Evolutionary conservation across 1,140 invertebrate species (phyloP), one percentile per base, ranked within the genome.

Genomic region (Belonocnema kinseyi): DNA sequence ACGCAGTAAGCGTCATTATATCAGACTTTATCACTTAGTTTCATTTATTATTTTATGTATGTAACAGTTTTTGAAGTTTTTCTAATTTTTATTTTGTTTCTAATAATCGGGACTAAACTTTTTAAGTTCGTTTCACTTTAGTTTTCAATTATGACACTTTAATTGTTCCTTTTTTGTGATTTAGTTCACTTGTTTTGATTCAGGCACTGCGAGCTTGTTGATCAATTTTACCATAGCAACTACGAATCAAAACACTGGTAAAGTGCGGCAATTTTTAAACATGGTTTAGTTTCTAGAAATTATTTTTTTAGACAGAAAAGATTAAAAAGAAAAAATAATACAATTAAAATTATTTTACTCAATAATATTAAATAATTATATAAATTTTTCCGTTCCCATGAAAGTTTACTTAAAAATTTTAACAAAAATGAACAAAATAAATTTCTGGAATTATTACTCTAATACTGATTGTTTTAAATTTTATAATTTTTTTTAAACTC

Each of bases 201-300:
- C 26, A 17, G 26, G 13, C 1, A 50, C 52, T 50, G 40, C 74
- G 74, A 72, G 72, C 50, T 58, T 66, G 40, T 40, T 58, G 74
- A 88, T 89, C 88, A 80, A 89, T 89, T 88, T 85, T 80, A 82
- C 88, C 85, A 88, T 89, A 81, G 83, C 73, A 77, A 89, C 88
- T 17, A 50, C 4, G 66, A 83, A 74, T 70, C 78, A 81, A 58
- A 85, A 85, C 84, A 84, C 73, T 77, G 40, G 52, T 56, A 46
- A 66, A 46, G 14, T 26, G 3, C 16, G 61, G 61, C 4, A 66
- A 66, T 40, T 40, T 66, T 66, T n/a, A 40, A 66, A 66, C 40
- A 10, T 21, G 10, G 17, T 56, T 56, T 56, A 3, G 8, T n/a
- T 19, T 19, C 4, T 8, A 8, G 54, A 21, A n/a, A 17, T 56